Conservation (phyloP, 2,888 invertebrate species). For the Cactoblastis cactorum region DNA sequence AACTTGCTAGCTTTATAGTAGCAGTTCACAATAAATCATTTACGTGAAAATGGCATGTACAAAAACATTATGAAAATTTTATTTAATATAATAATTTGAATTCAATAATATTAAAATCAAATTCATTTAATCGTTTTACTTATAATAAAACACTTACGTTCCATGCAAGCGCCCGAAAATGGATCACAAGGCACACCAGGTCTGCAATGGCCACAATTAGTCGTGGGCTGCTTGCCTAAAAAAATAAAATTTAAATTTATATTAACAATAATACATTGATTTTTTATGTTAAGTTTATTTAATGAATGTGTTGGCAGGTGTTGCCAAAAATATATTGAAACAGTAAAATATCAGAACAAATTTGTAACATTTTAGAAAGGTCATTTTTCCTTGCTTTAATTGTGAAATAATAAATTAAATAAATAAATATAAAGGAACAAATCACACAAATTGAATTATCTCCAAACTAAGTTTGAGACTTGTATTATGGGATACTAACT, state of each 20-base stretch:
- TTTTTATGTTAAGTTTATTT: too few relatives aligned
- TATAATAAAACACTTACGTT: slow-evolving; percentile 82
- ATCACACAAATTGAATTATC: too few relatives aligned
- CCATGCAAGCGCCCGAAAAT: slow-evolving; percentile 88
- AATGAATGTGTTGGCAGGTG: too few relatives aligned
- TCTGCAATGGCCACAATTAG: slow-evolving; percentile 87
- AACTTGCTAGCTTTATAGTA: slow-evolving; percentile 61
- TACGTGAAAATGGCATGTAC: slow-evolving; percentile 38
- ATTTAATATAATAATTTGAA: background rate
- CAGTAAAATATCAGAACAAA: too few relatives aligned
- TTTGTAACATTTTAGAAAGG: too few relatives aligned
- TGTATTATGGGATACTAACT: too few relatives aligned
- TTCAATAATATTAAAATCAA: slow-evolving; percentile 17
- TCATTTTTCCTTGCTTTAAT: too few relatives aligned
- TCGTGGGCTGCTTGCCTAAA: slow-evolving; percentile 42
- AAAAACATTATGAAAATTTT: too few relatives aligned
- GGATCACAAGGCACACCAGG: slow-evolving; percentile 88
- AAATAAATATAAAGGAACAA: too few relatives aligned
- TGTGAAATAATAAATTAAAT: too few relatives aligned
- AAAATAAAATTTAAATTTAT: background rate
- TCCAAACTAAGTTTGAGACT: too few relatives aligned
- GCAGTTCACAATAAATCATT: slow-evolving; percentile 50
- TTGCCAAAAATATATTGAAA: too few relatives aligned
- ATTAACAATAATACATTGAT: background rate
- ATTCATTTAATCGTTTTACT: slow-evolving; percentile 1